Base-by-base conservation (phyloP, 2,888 invertebrate genomes). In the Crocallis elinguaria region DNA sequence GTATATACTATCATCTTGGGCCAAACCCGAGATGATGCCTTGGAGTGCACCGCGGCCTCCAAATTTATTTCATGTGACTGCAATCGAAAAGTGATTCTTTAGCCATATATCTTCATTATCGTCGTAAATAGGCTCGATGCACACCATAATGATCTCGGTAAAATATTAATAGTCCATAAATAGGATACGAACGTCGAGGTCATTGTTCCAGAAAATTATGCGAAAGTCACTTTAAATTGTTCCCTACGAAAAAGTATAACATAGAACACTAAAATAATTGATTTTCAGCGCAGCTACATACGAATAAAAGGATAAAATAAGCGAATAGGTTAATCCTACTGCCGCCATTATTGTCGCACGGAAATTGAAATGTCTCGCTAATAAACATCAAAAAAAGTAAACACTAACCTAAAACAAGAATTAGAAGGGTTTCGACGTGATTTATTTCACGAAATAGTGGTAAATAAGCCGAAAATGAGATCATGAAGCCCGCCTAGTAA, bases 311-410 rank as follows among this genome's bases (percentile, higher is more conserved):
- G 69, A 67, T 69, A 79, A 83, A 82, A 81, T 82, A 79, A 69
- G 72, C 75, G 81, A 80, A 88, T 90, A 91, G 90, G 91, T 90
- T 91, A 90, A 87, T 86, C 75, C 78, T 62, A 85, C 88, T 91
- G 91, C 90, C 91, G 90, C 91, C 91, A 91, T 91, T 90, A 91
- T 85, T 88, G 89, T 88, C 77, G 84, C 84, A 89, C 85, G 85
- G 86, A 90, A 84, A 87, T 79, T 83, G 87, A 85, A 87, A 88
- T 86, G 89, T 88, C 86, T 87, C 74, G 53, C 61, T 73, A 77
- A 77, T 82, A 89, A 87, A 89, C 90, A 90, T 88, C 87, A 87
- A 84, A 87, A 81, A 87, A 86, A 79, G 90, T 90, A 91, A 91
- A 91, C 90, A 91, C 75, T 82, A 84, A 79, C 77, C 75, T 79